These are phyloP conservation scores for Rhombomys opimus DNA, from an alignment of 2,113 vertebrate genomes.

Conservation along the genomic window DNA sequence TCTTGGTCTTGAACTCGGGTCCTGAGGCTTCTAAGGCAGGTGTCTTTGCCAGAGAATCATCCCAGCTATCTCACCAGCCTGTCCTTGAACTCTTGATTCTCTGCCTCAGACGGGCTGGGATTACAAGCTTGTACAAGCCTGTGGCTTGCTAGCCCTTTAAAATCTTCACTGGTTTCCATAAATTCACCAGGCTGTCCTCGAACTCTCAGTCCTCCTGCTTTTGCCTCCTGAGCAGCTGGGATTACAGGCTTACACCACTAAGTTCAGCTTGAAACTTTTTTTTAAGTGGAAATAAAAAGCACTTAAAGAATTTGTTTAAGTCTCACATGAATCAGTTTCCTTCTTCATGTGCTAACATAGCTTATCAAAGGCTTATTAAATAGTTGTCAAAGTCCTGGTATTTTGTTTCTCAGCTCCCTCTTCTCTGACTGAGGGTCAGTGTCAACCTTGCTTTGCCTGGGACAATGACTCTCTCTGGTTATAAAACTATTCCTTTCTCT, in stretches of 20 bases:
- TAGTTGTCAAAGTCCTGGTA: neutral
- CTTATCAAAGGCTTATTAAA: neutral
- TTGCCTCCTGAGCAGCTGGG: neutral
- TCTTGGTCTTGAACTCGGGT: neutral
- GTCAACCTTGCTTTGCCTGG: neutral
- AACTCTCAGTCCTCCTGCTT: neutral
- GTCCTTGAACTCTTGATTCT: neutral
- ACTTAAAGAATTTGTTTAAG: slow-evolving; percentile 27
- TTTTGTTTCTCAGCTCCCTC: neutral
- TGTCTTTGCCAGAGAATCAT: neutral
- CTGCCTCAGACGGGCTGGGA: neutral
- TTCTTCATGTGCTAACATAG: neutral
- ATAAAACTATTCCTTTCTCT: neutral
- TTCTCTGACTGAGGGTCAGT: neutral
- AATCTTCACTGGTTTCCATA: neutral
- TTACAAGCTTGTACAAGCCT: neutral
- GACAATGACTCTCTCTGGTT: neutral
- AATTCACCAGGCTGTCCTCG: neutral
- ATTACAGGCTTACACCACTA: neutral
- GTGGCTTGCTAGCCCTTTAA: neutral
- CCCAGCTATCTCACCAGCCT: neutral
- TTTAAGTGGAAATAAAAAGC: slow-evolving; percentile 28
- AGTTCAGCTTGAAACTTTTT: neutral
- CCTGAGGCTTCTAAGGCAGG: neutral
- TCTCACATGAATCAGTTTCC: slow-evolving; percentile 12